phyloP scores from a whole-genome alignment of 1,140 invertebrate genomes.

The Dufourea novaeangliae region DNA sequence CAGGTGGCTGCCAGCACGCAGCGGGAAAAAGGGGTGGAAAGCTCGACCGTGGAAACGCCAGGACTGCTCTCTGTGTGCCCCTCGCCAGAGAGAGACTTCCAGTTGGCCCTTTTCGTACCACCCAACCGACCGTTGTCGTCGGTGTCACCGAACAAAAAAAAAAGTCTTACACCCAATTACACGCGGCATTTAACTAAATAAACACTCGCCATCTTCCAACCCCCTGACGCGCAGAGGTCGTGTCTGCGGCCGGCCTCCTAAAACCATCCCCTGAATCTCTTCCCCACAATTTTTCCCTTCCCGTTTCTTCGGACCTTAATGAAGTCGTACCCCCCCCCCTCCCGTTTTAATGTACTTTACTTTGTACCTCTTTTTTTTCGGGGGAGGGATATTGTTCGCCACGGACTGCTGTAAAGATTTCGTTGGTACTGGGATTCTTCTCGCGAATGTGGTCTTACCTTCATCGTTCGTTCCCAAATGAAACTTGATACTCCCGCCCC shows the following conservation, averaged over 20 bases:
- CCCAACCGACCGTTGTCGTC: slow-evolving; percentile 20
- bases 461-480: slow-evolving; percentile 2
- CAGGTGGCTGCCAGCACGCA: slow-evolving; percentile 63
- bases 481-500: slow-evolving; percentile 12
- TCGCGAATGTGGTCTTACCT: too few relatives aligned
- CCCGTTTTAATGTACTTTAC: slow-evolving; percentile 37
- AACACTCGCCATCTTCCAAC: slow-evolving; percentile 45
- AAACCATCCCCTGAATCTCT: too few relatives aligned
- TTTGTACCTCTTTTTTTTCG: not conserved
- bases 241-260: not conserved
- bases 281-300: not conserved
- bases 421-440: too few relatives aligned
- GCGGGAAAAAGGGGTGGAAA: slow-evolving; percentile 61
- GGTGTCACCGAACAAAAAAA: slow-evolving; percentile 45
- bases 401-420: not conserved
- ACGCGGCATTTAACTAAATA: slow-evolving; percentile 70
- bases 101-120: slow-evolving; percentile 35
- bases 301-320: slow-evolving; percentile 21
- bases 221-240: not conserved
- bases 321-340: too few relatives aligned
- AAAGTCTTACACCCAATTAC: slow-evolving; percentile 73
- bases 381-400: slow-evolving; percentile 16
- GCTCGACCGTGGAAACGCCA: slow-evolving; percentile 38
- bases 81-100: not conserved
- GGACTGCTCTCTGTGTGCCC: slow-evolving; percentile 9